These are phyloP conservation scores for Pollenia griseotomentosa DNA, from an alignment of 2,888 invertebrate genomes.

Conservation along the genomic window DNA sequence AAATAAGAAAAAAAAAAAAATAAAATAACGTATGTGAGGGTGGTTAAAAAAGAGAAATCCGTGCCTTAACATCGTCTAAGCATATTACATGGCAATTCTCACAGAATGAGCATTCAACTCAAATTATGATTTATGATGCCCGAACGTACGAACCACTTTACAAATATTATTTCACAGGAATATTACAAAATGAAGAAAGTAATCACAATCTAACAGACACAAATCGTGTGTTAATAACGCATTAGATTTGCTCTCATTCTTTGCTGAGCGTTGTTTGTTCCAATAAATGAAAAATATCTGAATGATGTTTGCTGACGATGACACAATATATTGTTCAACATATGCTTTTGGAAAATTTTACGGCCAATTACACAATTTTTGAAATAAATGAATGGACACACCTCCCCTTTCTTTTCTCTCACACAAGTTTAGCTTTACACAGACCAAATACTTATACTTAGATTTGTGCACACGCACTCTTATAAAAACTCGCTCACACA, in stretches of 20 bases:
- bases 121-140: constrained; percentile 73
- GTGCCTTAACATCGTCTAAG: constrained; percentile 56
- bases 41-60: constrained; percentile 42
- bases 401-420: constrained; percentile 46
- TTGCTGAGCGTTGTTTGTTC: background rate
- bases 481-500: constrained; percentile 9
- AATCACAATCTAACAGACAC: constrained; percentile 70
- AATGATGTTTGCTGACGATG: constrained; percentile 67
- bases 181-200: constrained; percentile 6
- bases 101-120: constrained; percentile 59
- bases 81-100: constrained; percentile 71
- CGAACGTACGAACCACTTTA: constrained; percentile 47
- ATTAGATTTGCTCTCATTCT: constrained; percentile 63
- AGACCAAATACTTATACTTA: constrained; percentile 19
- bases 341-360: constrained; percentile 70
- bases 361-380: constrained; percentile 72
- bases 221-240: constrained; percentile 70
- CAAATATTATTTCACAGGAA: constrained; percentile 47
- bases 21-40: constrained; percentile 35
- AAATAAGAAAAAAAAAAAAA: background rate
- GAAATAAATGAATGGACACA: constrained; percentile 68
- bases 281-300: constrained; percentile 11
- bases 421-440: background rate
- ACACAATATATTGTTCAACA: constrained; percentile 61
- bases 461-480: constrained; percentile 17